phyloP scores from a whole-genome alignment of 2,888 invertebrate genomes.

The Pristionchus japonicus region DNA sequence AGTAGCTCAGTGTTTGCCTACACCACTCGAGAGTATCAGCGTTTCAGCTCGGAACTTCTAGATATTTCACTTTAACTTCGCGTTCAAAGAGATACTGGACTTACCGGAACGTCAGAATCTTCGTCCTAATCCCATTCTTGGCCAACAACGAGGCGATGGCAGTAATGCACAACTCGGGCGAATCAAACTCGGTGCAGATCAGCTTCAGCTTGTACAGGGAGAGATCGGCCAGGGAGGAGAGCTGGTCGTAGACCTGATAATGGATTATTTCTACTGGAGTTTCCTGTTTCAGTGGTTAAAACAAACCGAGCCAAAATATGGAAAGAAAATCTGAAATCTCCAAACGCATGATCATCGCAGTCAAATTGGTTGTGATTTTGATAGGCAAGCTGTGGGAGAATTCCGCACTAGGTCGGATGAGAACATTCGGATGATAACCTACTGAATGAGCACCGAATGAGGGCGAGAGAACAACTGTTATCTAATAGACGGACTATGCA shows the following conservation, averaged over 20 bases:
- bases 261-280: too few relatives aligned
- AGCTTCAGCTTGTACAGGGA: conserved; percentile 34
- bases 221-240: not conserved
- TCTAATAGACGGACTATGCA: too few relatives aligned
- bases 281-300: too few relatives aligned
- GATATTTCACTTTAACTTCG: too few relatives aligned
- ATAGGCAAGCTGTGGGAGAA: not conserved
- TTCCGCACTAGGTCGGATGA: too few relatives aligned
- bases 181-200: conserved; percentile 36
- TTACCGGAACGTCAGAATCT: conserved; percentile 27
- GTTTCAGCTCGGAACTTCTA: too few relatives aligned
- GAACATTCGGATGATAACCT: too few relatives aligned
- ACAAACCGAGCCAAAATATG: too few relatives aligned
- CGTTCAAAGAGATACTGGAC: not conserved
- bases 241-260: conserved; percentile 26
- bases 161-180: not conserved
- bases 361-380: not conserved
- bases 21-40: not conserved
- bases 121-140: not conserved
- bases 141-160: not conserved
- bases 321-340: too few relatives aligned
- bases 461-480: too few relatives aligned
- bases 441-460: too few relatives aligned
- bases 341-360: not conserved
- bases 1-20: not conserved